Base-by-base conservation (phyloP, 2,888 invertebrate genomes). In the Drosophila neonasuta region DNA sequence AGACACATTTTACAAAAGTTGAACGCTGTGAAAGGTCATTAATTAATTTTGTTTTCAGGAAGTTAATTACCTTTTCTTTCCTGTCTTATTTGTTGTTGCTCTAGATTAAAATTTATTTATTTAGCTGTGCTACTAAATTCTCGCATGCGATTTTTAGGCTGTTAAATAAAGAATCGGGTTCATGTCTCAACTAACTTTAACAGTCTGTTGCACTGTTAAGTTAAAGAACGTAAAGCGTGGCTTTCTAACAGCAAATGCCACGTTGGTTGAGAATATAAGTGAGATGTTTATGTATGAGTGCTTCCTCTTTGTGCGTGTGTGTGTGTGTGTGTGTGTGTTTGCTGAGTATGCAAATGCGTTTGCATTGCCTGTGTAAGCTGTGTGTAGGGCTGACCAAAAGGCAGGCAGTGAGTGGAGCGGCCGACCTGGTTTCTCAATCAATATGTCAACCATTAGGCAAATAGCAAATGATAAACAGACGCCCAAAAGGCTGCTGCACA, bases 381-480 rank as follows among this genome's bases (percentile, higher is more conserved):
- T 42, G 42, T 11, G 8, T 54, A 55, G 66, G 39, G 44, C 30
- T 11, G 15, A 13, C 4, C 7, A 24, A 52, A 41, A 29, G 30
- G 15, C 17, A 30, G 24, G 24, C 24, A 24, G 24, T 24, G 24
- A 24, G n/a, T 48, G 48, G 41, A 29, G 54, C 72, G 67, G 72
- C 73, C 74, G 77, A 74, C 74, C 74, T 77, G 68, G 56, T 77
- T 74, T 74, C 51, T 56, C 57, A 70, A 73, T 70, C 70, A 74
- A 73, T 73, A 73, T 74, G 75, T 44, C 70, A 73, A 74, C 65
- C 65, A 74, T 74, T 74, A 45, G 57, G 55, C 54, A 70, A 73
- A 74, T 42, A 56, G 48, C 44, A 51, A 66, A 66, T 73, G 63
- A 61, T 70, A 70, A 70, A 65, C 59, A 70, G 65, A 45, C 45